phyloP scores from a whole-genome alignment of 2,888 invertebrate species.

The Drosophila mettleri region DNA sequence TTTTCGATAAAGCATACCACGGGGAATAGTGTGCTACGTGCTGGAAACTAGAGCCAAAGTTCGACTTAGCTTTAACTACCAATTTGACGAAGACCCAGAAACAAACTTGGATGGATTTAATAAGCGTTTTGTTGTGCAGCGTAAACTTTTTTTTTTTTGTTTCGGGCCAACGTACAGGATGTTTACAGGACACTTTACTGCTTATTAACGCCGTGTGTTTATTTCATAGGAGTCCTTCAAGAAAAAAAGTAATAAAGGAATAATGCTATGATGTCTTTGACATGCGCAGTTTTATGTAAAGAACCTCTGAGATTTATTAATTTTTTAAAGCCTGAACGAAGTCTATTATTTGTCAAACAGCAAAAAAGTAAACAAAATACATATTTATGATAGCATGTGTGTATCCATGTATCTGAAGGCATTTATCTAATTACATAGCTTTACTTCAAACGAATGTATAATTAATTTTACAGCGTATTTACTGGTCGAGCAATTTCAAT shows the following conservation, averaged over 20 bases:
- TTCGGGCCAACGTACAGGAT: conserved; percentile 7
- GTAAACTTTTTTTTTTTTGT: conserved; percentile 4
- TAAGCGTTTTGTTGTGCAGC: conserved; percentile 9
- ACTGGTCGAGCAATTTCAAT: conserved; percentile 15
- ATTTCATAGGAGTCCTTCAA: conserved; percentile 7
- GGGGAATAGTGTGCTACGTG: conserved; percentile 13
- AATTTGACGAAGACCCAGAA: conserved; percentile 7
- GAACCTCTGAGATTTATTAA: not conserved
- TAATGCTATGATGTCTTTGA: conserved; percentile 9
- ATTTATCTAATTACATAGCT: conserved; percentile 11
- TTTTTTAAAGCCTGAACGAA: not conserved
- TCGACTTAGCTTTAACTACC: conserved; percentile 7
- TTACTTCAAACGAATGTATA: conserved; percentile 8
- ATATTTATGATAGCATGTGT: not conserved
- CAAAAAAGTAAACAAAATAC: not conserved
- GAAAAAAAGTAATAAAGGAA: conserved; percentile 11
- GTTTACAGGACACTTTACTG: conserved; percentile 12
- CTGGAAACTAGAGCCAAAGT: not conserved
- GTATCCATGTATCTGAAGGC: not conserved
- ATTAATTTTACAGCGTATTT: conserved; percentile 20
- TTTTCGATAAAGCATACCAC: conserved; percentile 27
- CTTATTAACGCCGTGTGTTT: conserved; percentile 9
- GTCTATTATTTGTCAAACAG: not conserved
- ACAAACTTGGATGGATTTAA: conserved; percentile 9
- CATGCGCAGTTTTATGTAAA: conserved; percentile 1